Evolutionary conservation across 2,888 invertebrate species (phyloP).

Genomic region (Macrosoma leucophasiata): DNA sequence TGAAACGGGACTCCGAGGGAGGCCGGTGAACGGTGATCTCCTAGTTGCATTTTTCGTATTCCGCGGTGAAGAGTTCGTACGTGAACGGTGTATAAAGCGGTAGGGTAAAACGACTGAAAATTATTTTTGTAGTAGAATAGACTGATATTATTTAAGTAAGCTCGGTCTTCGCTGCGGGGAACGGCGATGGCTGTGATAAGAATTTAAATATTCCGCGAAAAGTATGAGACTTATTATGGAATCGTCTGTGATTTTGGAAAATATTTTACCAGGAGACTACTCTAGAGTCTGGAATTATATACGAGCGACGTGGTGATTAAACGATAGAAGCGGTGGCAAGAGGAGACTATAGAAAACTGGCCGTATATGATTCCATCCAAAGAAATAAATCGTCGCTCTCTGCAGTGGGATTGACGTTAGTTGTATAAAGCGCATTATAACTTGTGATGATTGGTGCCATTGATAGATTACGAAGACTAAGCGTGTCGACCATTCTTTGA

Average conservation of each 20-base stretch:
- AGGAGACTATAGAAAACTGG: no score
- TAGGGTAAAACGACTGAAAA: slow-evolving; percentile 72
- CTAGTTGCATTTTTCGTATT: slow-evolving; percentile 57
- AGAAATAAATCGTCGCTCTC: slow-evolving; percentile 9
- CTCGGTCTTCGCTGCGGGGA: slow-evolving; percentile 20
- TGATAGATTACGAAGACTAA: slow-evolving; percentile 69
- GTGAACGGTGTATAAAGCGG: slow-evolving; percentile 51
- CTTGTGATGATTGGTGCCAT: slow-evolving; percentile 75
- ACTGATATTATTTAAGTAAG: slow-evolving; percentile 67
- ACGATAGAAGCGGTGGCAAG: no score
- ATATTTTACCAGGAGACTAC: no score
- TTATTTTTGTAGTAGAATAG: slow-evolving; percentile 76
- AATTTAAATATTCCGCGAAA: no score
- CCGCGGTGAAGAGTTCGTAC: slow-evolving; percentile 41
- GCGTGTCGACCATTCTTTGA: slow-evolving; percentile 49
- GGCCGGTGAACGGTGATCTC: slow-evolving; percentile 53
- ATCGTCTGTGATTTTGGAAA: no score
- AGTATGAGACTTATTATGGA: no score
- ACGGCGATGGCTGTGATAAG: no score
- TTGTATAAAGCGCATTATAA: slow-evolving; percentile 63
- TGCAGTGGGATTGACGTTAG: slow-evolving; percentile 29
- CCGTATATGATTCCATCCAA: no score
- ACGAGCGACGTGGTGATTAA: no score
- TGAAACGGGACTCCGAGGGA: slow-evolving; percentile 34
- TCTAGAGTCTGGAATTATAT: no score